Evolutionary conservation across 2,797 vertebrate genomes (phyloP).

Genomic region (Pseudochirops corinnae): DNA sequence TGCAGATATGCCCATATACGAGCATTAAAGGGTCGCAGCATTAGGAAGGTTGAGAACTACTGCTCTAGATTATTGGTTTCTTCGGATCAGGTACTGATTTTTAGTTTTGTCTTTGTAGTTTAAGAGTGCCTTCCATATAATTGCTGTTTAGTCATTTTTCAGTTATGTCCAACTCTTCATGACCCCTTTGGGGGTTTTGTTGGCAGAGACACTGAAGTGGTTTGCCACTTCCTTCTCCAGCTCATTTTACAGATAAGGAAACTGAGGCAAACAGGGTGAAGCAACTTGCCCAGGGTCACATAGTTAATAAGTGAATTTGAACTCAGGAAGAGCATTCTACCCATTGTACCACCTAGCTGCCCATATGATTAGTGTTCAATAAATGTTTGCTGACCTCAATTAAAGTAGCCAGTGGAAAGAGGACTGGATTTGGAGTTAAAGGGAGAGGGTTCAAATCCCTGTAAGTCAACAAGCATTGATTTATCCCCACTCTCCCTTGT

Average conservation of each 20-base stretch:
- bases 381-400: not conserved
- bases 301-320: not conserved
- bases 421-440: not conserved
- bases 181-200: not conserved
- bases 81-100: not conserved
- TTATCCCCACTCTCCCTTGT: not conserved
- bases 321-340: not conserved
- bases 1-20: too few species aligned
- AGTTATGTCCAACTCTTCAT: not conserved
- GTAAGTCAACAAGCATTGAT: not conserved
- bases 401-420: not conserved
- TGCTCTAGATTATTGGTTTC: not conserved
- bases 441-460: not conserved
- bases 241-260: not conserved
- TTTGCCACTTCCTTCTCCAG: not conserved
- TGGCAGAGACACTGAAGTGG: not conserved
- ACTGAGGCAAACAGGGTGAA: not conserved
- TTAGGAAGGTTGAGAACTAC: too few species aligned
- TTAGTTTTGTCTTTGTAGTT: not conserved
- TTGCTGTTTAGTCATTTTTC: not conserved
- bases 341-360: not conserved
- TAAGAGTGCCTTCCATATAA: not conserved
- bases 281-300: not conserved
- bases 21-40: too few species aligned
- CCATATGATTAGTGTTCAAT: not conserved